Evolutionary conservation across 2,113 vertebrate genomes (phyloP).

Genomic region (Dinomys branickii): DNA sequence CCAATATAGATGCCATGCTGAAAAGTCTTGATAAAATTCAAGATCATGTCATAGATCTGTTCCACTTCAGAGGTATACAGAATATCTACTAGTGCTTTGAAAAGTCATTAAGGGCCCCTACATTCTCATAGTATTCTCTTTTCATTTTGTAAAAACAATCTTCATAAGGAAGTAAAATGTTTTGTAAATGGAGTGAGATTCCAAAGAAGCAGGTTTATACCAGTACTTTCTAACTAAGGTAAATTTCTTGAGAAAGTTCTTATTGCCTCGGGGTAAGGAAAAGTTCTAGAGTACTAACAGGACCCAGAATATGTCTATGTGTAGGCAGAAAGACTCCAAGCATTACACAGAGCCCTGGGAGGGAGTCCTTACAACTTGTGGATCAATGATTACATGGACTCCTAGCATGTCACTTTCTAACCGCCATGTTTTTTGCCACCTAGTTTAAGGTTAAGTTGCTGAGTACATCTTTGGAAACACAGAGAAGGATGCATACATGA

Average conservation of each 20-base stretch:
- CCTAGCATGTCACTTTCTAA: background rate
- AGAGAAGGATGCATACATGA: background rate
- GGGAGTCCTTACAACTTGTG: background rate
- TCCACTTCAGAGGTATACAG: conserved; percentile 83
- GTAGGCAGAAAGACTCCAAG: background rate
- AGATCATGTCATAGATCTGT: conserved; percentile 82
- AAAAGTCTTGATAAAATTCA: conserved; percentile 89
- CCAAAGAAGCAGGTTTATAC: conserved; percentile 81
- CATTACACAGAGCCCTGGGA: background rate
- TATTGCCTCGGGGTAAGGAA: background rate
- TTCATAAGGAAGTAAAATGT: conserved; percentile 58
- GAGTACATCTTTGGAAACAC: background rate
- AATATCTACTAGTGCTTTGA: conserved; percentile 83
- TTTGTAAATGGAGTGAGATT: conserved; percentile 60
- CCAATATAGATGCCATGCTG: conserved; percentile 85
- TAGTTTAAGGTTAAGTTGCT: background rate
- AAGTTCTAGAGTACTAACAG: background rate
- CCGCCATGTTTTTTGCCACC: background rate
- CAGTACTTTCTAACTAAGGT: conserved; percentile 82
- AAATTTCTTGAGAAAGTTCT: background rate
- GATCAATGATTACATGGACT: background rate
- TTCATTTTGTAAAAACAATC: conserved; percentile 47
- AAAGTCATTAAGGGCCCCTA: conserved; percentile 79
- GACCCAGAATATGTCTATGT: background rate
- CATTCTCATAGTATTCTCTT: conserved; percentile 80